Conservation (phyloP, 2,888 invertebrate genomes). For the Callosobruchus maculatus region DNA sequence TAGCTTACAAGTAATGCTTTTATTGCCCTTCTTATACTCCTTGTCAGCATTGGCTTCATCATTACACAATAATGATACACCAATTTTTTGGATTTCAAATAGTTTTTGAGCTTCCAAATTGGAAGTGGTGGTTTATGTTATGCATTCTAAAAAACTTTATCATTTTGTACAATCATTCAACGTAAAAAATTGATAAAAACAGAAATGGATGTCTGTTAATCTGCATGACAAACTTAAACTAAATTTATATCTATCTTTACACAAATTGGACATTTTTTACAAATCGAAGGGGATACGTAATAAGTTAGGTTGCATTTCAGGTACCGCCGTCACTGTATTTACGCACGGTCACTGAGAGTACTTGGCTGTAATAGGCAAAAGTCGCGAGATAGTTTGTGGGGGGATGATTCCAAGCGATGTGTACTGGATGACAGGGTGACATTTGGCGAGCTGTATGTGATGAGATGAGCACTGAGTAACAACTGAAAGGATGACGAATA, state of each 20-base stretch:
- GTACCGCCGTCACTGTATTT: conserved; percentile 41
- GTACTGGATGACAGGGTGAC: background rate
- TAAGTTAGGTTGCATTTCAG: conserved; percentile 45
- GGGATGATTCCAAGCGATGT: background rate
- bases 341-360: conserved; percentile 39
- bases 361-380: conserved; percentile 30
- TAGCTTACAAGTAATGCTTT: conserved; percentile 38
- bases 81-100: conserved; percentile 15
- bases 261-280: conserved; percentile 52
- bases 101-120: conserved; percentile 15
- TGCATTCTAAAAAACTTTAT: conserved; percentile 21
- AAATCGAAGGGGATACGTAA: conserved; percentile 51
- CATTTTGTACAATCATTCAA: conserved; percentile 34
- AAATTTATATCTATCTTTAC: conserved; percentile 52
- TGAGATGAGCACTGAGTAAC: conserved; percentile 17
- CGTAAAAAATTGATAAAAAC: conserved; percentile 14
- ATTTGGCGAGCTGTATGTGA: background rate
- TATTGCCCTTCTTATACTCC: conserved; percentile 40
- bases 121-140: conserved; percentile 23
- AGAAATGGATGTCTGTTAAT: background rate
- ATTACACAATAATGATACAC: conserved; percentile 34
- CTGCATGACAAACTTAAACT: conserved; percentile 44
- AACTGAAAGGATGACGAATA: conserved; percentile 9
- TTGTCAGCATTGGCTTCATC: conserved; percentile 23
- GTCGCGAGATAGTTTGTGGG: conserved; percentile 42